These are phyloP conservation scores for Drosophila kohkoa DNA, from an alignment of 1,140 invertebrate species.

Conservation along the genomic window DNA sequence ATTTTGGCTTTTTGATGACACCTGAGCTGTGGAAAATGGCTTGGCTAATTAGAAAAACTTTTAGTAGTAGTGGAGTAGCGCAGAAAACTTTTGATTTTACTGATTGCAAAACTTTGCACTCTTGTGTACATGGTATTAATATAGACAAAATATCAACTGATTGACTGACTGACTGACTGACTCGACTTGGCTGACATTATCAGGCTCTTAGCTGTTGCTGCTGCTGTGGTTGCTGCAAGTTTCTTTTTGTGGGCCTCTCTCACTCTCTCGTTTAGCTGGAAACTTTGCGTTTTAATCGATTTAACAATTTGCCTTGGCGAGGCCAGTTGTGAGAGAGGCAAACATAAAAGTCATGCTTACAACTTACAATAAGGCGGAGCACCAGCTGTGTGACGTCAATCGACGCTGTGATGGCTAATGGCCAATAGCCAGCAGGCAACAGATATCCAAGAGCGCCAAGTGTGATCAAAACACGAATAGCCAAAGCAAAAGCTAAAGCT, in stretches of 20 bases:
- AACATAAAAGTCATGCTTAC: slow-evolving; percentile 61
- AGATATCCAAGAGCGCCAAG: neutral
- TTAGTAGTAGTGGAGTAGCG: slow-evolving; percentile 47
- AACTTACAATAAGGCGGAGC: slow-evolving; percentile 25
- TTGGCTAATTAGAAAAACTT: slow-evolving; percentile 77
- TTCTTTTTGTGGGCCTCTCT: slow-evolving; percentile 34
- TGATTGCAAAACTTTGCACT: slow-evolving; percentile 79
- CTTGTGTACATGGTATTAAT: slow-evolving; percentile 19
- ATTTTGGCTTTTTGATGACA: slow-evolving; percentile 35
- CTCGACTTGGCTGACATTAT: slow-evolving; percentile 63
- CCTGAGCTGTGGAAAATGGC: slow-evolving; percentile 27
- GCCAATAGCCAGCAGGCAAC: slow-evolving; percentile 9
- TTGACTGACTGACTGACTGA: too few species aligned
- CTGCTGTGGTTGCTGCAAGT: slow-evolving; percentile 45
- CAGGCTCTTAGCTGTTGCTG: slow-evolving; percentile 52
- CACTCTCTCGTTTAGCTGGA: slow-evolving; percentile 4
- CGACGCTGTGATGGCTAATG: slow-evolving; percentile 20
- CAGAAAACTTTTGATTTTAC: slow-evolving; percentile 71
- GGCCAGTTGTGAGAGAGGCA: slow-evolving; percentile 60
- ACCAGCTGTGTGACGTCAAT: slow-evolving; percentile 73
- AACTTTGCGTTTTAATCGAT: slow-evolving; percentile 76
- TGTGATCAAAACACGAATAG: slow-evolving; percentile 3
- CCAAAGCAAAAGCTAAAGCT: slow-evolving; percentile 24
- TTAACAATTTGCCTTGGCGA: slow-evolving; percentile 66
- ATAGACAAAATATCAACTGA: slow-evolving; percentile 8